Evolutionary conservation across 2,888 invertebrate genomes (phyloP).

Genomic region (Zaprionus lineosus): DNA sequence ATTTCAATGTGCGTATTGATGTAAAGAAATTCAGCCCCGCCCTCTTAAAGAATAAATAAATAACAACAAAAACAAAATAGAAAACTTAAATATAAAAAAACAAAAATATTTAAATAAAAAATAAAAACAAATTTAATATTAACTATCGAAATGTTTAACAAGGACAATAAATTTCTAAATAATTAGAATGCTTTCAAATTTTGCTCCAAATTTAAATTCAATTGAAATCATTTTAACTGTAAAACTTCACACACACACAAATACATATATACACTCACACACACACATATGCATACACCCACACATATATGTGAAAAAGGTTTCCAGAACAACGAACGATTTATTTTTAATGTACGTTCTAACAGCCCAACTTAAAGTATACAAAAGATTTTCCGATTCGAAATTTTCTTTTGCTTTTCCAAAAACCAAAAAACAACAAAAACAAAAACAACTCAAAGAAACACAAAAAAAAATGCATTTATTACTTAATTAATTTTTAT

Average conservation of each 20-base stretch:
- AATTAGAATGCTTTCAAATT: constrained; percentile 66
- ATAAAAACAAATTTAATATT: constrained; percentile 48
- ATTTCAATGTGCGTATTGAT: constrained; percentile 69
- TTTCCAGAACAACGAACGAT: constrained; percentile 75
- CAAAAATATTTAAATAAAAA: background rate
- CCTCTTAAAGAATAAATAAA: constrained; percentile 23
- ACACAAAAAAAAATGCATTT: constrained; percentile 66
- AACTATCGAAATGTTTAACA: constrained; percentile 65
- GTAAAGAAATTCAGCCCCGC: too few relatives aligned
- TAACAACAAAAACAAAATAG: constrained; percentile 22
- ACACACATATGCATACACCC: constrained; percentile 11
- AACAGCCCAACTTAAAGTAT: constrained; percentile 3
- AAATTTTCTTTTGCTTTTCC: constrained; percentile 68
- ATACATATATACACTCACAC: constrained; percentile 14
- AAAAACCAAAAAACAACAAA: constrained; percentile 35
- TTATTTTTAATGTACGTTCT: constrained; percentile 58
- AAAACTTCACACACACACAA: constrained; percentile 9
- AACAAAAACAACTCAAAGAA: constrained; percentile 23
- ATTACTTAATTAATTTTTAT: constrained; percentile 77
- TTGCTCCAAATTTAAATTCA: constrained; percentile 38
- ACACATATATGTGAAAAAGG: too few relatives aligned
- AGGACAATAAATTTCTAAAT: constrained; percentile 77
- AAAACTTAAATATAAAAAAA: background rate
- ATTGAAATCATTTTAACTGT: constrained; percentile 41
- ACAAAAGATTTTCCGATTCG: constrained; percentile 8